A percentile compares a stretch with the other conserved stretches of the same genome.
Conservation (phyloP, 2,113 vertebrate genomes). For the Bufo bufo region DNA sequence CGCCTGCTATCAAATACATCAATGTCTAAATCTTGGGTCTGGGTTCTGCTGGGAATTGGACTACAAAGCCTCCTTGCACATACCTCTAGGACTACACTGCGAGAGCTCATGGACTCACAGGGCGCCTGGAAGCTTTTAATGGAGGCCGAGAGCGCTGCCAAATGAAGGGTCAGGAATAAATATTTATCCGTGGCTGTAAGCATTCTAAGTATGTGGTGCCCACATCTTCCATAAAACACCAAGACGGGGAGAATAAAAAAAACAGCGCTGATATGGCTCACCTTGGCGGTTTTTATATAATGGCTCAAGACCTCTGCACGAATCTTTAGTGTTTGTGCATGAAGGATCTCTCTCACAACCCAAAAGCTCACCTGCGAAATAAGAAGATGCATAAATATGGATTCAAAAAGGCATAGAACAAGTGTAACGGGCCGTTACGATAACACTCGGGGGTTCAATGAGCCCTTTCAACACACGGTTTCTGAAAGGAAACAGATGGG, state of each 20-base stretch:
- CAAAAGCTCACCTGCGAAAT: conserved; percentile 92
- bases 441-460: neutral
- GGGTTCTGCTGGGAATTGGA: neutral
- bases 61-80: conserved; percentile 7
- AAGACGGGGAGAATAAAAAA: neutral
- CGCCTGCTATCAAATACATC: neutral
- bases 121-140: conserved; percentile 49
- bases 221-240: conserved; percentile 36
- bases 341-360: conserved; percentile 98
- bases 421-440: neutral
- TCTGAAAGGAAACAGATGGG: conserved; percentile 1
- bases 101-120: conserved; percentile 12
- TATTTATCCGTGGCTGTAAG: conserved; percentile 48
- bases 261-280: conserved; percentile 65
- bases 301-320: conserved; percentile 96
- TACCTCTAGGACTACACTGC: neutral
- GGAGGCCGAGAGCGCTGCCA: conserved; percentile 49
- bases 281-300: conserved; percentile 98
- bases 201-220: conserved; percentile 26
- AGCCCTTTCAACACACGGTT: neutral
- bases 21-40: neutral
- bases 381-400: conserved; percentile 28
- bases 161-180: conserved; percentile 58
- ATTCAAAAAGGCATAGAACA: neutral
- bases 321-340: conserved; percentile 97